These are phyloP conservation scores for Seriola aureovittata DNA, from an alignment of 2,113 vertebrate species.

Conservation along the genomic window DNA sequence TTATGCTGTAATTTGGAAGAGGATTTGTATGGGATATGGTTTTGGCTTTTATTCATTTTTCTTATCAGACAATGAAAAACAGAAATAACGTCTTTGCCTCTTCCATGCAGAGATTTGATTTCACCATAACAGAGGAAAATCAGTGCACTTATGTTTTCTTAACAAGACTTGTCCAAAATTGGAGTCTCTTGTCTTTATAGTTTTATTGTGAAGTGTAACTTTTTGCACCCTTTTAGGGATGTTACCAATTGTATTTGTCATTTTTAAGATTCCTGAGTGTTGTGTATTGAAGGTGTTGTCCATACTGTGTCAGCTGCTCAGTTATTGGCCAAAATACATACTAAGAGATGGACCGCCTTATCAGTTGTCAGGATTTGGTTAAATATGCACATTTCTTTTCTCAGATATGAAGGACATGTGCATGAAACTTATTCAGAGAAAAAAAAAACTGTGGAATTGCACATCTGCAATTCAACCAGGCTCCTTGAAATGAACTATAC, in stretches of 20 bases:
- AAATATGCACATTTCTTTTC: not conserved
- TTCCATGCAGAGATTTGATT: constrained; percentile 12
- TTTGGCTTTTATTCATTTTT: constrained; percentile 19
- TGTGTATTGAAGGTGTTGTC: constrained; percentile 8
- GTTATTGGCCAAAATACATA: constrained; percentile 3
- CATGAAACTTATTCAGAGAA: not conserved
- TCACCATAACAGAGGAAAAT: constrained; percentile 27
- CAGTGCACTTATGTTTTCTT: constrained; percentile 12
- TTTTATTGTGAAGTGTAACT: constrained; percentile 22
- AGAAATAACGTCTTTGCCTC: constrained; percentile 7
- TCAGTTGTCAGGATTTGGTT: too few species aligned
- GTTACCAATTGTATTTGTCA: not conserved
- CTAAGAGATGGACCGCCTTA: not conserved
- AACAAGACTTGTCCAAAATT: not conserved
- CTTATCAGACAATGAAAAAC: constrained; percentile 48
- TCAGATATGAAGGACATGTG: not conserved
- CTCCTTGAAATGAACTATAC: constrained; percentile 20
- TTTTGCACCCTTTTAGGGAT: not conserved
- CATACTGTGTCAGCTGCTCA: not conserved
- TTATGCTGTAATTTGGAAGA: constrained; percentile 37
- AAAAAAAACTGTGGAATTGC: not conserved
- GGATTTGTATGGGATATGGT: constrained; percentile 13
- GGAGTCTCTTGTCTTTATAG: constrained; percentile 7
- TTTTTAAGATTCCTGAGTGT: not conserved
- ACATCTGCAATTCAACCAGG: constrained; percentile 24